Conservation (phyloP, 2,113 vertebrate species). For the Pollimyrus isidori region DNA sequence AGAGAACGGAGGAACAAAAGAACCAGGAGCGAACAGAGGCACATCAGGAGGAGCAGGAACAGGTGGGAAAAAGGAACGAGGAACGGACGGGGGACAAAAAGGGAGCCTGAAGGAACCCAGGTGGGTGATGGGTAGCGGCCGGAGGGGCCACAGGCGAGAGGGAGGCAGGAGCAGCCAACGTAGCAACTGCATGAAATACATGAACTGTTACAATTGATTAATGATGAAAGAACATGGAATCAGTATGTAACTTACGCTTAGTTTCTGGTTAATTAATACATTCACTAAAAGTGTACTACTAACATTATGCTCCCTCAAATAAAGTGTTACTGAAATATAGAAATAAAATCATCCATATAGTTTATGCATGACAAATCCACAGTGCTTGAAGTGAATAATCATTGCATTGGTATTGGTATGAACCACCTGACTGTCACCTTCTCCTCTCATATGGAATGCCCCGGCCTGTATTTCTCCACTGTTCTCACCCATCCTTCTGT, state of each 20-base stretch:
- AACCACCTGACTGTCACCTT: not conserved
- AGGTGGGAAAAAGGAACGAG: too few relatives aligned
- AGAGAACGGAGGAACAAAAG: too few relatives aligned
- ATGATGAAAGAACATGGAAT: not conserved
- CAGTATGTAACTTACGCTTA: not conserved
- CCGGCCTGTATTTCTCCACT: not conserved
- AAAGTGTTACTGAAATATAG: not conserved
- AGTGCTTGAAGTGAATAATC: not conserved
- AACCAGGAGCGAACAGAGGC: too few relatives aligned
- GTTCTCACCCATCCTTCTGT: not conserved
- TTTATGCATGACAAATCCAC: not conserved
- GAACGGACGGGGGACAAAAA: too few relatives aligned
- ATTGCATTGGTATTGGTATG: not conserved
- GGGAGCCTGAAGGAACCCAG: too few relatives aligned
- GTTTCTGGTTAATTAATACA: not conserved
- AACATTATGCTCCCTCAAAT: not conserved
- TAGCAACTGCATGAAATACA: not conserved
- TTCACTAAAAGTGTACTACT: not conserved
- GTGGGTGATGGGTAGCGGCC: too few relatives aligned
- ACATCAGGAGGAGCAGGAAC: too few relatives aligned
- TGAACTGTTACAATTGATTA: not conserved
- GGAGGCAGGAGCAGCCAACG: not conserved
- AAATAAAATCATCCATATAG: not conserved
- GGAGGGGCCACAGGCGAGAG: too few relatives aligned
- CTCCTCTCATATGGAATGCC: not conserved